Base-by-base conservation (phyloP, 2,113 vertebrate species). In the Laticauda laticaudata region DNA sequence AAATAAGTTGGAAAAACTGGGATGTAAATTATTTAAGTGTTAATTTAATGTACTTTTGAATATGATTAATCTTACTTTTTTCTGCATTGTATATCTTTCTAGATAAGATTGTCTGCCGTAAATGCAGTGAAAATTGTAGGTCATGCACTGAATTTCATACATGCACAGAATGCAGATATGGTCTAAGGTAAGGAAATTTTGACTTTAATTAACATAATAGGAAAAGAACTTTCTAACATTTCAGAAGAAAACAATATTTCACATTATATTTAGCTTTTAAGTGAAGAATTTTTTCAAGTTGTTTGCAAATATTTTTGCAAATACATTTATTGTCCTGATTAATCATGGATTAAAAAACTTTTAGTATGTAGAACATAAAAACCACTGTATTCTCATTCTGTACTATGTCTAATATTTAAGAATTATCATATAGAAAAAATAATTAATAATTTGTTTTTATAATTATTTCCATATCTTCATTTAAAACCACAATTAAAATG, bases 71-170 rank as follows among this genome's bases (percentile, higher is more conserved):
- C 21, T 48, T 34, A 4, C 4, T 91, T 95, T 95, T 87, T 95
- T 54, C 0, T 54, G 89, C 90, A 93, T 53, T 94, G 0, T 75
- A 92, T 93, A 94, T 87, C 39, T 93, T 95, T 95, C 61, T 97
- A 99, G 99, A 98, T 96, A 98, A 98, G 96, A 98, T 98, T 96
- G 95, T 98, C 97, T 99, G 98, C 96, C 97, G 97, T 96, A 99
- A 98, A 97, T 99, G 99, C 96, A 98, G 97, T 59, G 99, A 99
- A 95, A 99, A 98, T 97, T 99, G 99, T 95, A 99, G 98, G 97
- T 98, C 97, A 0, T 99, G 99, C 96, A 97, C 97, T 86, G 96
- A 98, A 95, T 98, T 97, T 85, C 98, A 97, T 91, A 97, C 98
- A 95, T 99, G 99, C 96, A 99, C 98, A 51, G 99, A 99, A 97